A percentile compares a stretch with the other conserved stretches of the same genome.
phyloP scores from a whole-genome alignment of 2,888 invertebrate species.

The Acanthosepion esculentum region DNA sequence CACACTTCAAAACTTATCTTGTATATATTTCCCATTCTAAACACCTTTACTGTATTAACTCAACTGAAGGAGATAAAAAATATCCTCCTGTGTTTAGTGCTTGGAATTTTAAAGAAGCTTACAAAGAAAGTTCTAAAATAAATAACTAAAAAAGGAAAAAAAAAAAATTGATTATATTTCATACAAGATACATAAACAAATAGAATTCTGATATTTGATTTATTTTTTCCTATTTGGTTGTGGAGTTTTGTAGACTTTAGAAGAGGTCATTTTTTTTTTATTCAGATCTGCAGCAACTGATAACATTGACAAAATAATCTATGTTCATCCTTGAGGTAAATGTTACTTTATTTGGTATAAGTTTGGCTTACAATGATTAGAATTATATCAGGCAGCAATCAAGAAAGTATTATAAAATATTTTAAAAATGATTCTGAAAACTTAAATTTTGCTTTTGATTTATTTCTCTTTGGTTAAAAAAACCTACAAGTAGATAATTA shows the following conservation, averaged over 20 bases:
- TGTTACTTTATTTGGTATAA: too few relatives aligned
- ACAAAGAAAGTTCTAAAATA: constrained; percentile 4
- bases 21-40: neutral
- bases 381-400: too few relatives aligned
- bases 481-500: too few relatives aligned
- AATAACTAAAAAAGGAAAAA: neutral
- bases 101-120: constrained; percentile 1
- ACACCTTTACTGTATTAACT: neutral
- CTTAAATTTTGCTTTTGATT: too few relatives aligned
- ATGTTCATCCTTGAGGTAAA: too few relatives aligned
- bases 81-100: constrained; percentile 16
- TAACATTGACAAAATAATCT: too few relatives aligned
- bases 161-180: neutral
- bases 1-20: neutral
- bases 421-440: too few relatives aligned
- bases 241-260: neutral
- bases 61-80: neutral
- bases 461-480: too few relatives aligned
- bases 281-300: too few relatives aligned
- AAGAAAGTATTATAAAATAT: too few relatives aligned
- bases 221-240: neutral
- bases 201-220: neutral
- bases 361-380: too few relatives aligned
- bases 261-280: too few relatives aligned
- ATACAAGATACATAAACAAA: neutral